These are phyloP conservation scores for Spodoptera picta DNA, from an alignment of 2,888 invertebrate species.

Conservation along the genomic window DNA sequence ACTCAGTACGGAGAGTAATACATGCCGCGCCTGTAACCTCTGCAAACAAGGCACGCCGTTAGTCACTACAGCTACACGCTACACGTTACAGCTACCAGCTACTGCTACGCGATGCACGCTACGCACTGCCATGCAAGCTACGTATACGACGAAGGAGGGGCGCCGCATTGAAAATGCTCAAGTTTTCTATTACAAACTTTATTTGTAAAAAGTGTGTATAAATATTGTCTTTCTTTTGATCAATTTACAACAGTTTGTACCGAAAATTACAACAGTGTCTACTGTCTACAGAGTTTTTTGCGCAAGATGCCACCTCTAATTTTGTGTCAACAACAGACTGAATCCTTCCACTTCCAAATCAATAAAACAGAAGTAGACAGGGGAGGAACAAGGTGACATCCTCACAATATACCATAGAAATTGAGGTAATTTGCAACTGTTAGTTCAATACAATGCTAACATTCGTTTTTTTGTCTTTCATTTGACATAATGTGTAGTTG, in stretches of 20 bases:
- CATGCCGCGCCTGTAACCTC: conserved; percentile 91
- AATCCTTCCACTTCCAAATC: conserved; percentile 27
- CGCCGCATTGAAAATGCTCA: conserved; percentile 82
- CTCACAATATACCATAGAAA: conserved; percentile 46
- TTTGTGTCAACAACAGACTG: conserved; percentile 9
- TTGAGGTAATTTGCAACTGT: conserved; percentile 59
- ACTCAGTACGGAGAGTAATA: conserved; percentile 92
- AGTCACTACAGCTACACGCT: conserved; percentile 57
- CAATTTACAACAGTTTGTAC: conserved; percentile 60
- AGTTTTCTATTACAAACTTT: conserved; percentile 77
- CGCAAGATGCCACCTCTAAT: conserved; percentile 42
- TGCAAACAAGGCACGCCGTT: conserved; percentile 87
- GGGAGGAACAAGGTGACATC: conserved; percentile 33
- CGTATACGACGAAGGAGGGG: conserved; percentile 59
- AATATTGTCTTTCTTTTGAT: conserved; percentile 71
- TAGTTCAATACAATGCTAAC: conserved; percentile 44
- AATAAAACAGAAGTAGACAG: conserved; percentile 42
- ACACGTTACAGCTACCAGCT: conserved; percentile 51
- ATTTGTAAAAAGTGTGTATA: conserved; percentile 80
- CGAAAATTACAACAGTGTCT: conserved; percentile 59
- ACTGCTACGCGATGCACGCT: conserved; percentile 49
- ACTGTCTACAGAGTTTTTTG: conserved; percentile 50
- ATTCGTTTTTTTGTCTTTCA: conserved; percentile 31
- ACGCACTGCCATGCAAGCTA: conserved; percentile 54
- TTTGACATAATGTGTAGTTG: conserved; percentile 17